These are phyloP conservation scores for Umimayanthus chanpuru DNA, from an alignment of 92 coral and sea anemone species.

Conservation along the genomic window DNA sequence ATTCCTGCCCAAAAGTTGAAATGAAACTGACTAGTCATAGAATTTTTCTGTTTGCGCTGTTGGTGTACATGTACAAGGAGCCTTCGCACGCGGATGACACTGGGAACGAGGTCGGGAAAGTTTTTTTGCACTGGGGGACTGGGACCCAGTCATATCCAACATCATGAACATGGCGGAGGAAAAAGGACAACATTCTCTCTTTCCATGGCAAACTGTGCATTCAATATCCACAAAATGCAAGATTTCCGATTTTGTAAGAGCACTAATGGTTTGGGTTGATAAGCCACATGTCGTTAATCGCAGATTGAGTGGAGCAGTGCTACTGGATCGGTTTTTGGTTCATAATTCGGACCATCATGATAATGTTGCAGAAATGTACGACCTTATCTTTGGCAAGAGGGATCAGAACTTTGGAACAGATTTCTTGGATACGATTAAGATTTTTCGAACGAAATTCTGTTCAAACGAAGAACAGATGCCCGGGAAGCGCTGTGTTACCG, in stretches of 20 bases:
- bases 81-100: too few relatives aligned
- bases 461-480: neutral
- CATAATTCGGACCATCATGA: neutral
- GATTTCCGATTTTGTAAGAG: constrained; percentile 62
- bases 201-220: constrained; percentile 58
- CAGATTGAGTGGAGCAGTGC: constrained; percentile 81
- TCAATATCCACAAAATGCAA: constrained; percentile 53
- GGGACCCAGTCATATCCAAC: constrained; percentile 55
- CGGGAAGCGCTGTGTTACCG: constrained; percentile 1
- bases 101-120: too few relatives aligned
- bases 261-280: constrained; percentile 91
- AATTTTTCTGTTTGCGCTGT: too few relatives aligned
- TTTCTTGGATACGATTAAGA: constrained; percentile 17
- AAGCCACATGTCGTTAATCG: constrained; percentile 96
- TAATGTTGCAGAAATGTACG: constrained; percentile 12
- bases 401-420: neutral
- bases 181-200: neutral
- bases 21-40: too few relatives aligned
- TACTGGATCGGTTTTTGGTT: constrained; percentile 53
- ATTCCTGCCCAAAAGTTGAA: too few relatives aligned
- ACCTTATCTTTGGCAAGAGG: neutral
- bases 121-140: neutral
- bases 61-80: too few relatives aligned
- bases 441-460: constrained; percentile 9
- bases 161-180: constrained; percentile 97